Base-by-base conservation (phyloP, 1,140 invertebrate genomes). In the Neodiprion virginianus region DNA sequence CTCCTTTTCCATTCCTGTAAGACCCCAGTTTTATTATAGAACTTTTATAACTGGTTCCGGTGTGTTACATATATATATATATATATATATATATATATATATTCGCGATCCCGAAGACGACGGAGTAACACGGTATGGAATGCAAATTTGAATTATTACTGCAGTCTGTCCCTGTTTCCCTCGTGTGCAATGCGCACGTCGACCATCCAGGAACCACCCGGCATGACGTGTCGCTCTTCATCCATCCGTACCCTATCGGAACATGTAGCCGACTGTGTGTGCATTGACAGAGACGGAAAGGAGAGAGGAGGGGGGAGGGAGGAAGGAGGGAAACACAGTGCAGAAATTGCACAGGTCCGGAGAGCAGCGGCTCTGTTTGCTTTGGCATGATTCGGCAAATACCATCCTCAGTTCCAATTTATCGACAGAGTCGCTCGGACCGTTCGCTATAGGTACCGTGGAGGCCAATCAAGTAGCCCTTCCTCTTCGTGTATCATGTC, bases 361-460 rank as follows among this genome's bases (percentile, higher is more conserved):
- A 61, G 53, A 61, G n/a, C n/a, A 61, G n/a, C n/a, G n/a, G 11
- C 3, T 61, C 53, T 61, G 53, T 61, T 61, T 61, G 53, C 53
- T 61, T 61, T 17, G 53, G 53, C n/a, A 61, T 61, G 53, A 61
- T 61, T 61, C 53, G n/a, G 53, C 53, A 61, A 61, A 61, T 61
- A 61, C 53, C 11, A 61, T 61, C 53, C 53, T 12, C 11, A 61
- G 53, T 61, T 61, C n/a, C 53, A 61, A 61, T 40, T 40, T 40
- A 40, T 61, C n/a, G 53, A 12, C 8, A 61, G 53, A 61, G 53
- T 14, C 53, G 53, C 53, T 40, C 53, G 53, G 53, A 61, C 53
- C 11, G 53, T 61, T 14, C 53, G 53, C 11, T 61, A 17, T 17
- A 21, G 17, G 17, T 21, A 61, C 4, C 53, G 53, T 8, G n/a